phyloP scores from a whole-genome alignment of 2,113 vertebrate genomes.

The Lates calcarifer region DNA sequence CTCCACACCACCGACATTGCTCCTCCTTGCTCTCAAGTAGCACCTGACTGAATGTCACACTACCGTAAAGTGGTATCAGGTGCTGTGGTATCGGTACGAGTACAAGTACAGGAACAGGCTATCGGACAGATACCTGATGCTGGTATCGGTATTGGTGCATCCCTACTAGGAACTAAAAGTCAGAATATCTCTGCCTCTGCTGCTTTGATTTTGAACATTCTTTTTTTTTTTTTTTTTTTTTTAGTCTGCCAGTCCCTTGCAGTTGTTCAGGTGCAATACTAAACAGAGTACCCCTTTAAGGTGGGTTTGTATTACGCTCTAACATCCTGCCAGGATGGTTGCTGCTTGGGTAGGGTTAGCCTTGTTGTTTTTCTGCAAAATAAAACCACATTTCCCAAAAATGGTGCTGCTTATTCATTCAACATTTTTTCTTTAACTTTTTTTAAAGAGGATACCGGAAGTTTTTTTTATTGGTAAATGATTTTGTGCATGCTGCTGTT shows the following conservation, averaged over 20 bases:
- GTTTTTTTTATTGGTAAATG: background rate
- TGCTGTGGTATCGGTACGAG: too few species aligned
- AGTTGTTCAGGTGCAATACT: background rate
- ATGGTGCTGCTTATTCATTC: background rate
- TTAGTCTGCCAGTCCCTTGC: background rate
- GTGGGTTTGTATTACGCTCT: background rate
- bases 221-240: background rate
- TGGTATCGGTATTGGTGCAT: too few species aligned
- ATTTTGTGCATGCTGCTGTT: background rate
- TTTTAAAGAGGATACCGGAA: background rate
- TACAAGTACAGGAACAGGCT: too few species aligned
- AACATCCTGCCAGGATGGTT: background rate
- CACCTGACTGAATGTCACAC: too few species aligned
- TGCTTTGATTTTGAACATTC: background rate
- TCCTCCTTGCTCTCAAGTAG: too few species aligned
- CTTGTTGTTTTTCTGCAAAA: background rate
- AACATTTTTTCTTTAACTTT: background rate
- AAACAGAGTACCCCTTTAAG: background rate
- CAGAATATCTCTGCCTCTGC: background rate
- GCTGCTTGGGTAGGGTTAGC: background rate
- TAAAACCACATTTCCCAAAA: slow-evolving; percentile 5
- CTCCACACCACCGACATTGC: too few species aligned
- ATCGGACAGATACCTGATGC: too few species aligned
- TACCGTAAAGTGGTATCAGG: too few species aligned
- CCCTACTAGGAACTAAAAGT: too few species aligned